Evolutionary conservation across 2,888 invertebrate genomes (phyloP).

Genomic region (Endotricha flammealis): DNA sequence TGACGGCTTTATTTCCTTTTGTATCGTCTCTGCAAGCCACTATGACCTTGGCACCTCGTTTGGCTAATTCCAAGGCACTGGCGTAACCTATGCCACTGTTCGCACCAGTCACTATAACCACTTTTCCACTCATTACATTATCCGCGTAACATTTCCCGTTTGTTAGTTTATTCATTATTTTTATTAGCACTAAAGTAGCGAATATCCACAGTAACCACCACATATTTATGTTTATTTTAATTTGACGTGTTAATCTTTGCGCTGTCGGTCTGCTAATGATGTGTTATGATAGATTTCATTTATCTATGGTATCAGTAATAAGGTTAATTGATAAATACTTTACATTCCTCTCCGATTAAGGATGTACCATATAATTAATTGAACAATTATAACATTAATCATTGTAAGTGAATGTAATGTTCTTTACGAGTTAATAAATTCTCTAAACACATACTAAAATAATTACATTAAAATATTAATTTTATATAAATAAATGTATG

Average conservation of each 20-base stretch:
- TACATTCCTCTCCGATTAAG: too few species aligned
- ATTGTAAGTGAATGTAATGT: too few species aligned
- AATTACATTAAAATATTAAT: too few species aligned
- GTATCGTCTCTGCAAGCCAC: conserved; percentile 88
- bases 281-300: too few species aligned
- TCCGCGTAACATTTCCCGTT: conserved; percentile 58
- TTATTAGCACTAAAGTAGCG: conserved; percentile 43
- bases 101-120: conserved; percentile 87
- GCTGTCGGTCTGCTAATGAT: background rate
- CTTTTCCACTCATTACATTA: conserved; percentile 76
- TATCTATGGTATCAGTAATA: too few species aligned
- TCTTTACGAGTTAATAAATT: too few species aligned
- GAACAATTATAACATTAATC: too few species aligned
- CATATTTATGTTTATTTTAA: conserved; percentile 25
- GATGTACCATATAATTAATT: too few species aligned
- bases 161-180: conserved; percentile 51
- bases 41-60: conserved; percentile 81
- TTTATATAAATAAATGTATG: too few species aligned
- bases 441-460: too few species aligned
- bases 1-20: conserved; percentile 82
- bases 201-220: conserved; percentile 51
- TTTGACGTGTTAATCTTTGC: conserved; percentile 7
- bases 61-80: conserved; percentile 84
- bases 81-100: conserved; percentile 92
- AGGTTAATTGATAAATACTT: too few species aligned